phyloP scores from a whole-genome alignment of 2,113 vertebrate genomes.

The Gavialis gangeticus region DNA sequence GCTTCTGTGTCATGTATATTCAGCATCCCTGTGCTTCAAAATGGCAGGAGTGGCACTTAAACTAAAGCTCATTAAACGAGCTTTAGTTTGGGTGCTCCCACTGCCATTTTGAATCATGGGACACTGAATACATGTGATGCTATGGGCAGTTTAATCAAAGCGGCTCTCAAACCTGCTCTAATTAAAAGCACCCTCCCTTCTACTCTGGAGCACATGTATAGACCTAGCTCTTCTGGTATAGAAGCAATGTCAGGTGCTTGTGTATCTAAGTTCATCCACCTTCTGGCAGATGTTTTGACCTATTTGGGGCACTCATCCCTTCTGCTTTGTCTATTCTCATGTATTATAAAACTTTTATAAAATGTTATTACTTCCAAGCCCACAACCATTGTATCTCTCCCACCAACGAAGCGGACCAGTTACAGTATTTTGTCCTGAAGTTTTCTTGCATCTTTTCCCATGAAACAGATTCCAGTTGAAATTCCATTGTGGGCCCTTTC shows the following conservation, averaged over 20 bases:
- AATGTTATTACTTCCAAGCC: not conserved
- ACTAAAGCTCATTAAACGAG: too few species aligned
- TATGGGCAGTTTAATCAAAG: too few species aligned
- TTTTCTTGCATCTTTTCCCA: not conserved
- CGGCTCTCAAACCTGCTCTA: too few species aligned
- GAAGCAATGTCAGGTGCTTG: not conserved
- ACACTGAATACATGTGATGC: too few species aligned
- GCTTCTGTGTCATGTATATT: too few species aligned
- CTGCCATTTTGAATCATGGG: too few species aligned
- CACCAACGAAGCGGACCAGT: not conserved
- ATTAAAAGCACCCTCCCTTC: too few species aligned
- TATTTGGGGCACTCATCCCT: not conserved
- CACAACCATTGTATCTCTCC: not conserved
- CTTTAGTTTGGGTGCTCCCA: too few species aligned
- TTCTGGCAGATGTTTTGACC: not conserved
- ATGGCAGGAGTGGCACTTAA: too few species aligned
- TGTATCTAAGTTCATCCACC: not conserved
- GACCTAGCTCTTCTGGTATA: too few species aligned
- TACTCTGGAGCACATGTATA: too few species aligned
- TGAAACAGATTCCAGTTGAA: not conserved
- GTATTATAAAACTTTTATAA: not conserved
- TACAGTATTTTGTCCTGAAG: not conserved
- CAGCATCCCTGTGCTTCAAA: too few species aligned
- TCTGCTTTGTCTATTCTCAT: not conserved
- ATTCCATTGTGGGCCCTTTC: not conserved